Percentiles rank a stretch among this genome's conserved stretches.
These are phyloP conservation scores for Pseudobourletiella spinata DNA, from an alignment of 1,140 invertebrate species.

Conservation along the genomic window DNA sequence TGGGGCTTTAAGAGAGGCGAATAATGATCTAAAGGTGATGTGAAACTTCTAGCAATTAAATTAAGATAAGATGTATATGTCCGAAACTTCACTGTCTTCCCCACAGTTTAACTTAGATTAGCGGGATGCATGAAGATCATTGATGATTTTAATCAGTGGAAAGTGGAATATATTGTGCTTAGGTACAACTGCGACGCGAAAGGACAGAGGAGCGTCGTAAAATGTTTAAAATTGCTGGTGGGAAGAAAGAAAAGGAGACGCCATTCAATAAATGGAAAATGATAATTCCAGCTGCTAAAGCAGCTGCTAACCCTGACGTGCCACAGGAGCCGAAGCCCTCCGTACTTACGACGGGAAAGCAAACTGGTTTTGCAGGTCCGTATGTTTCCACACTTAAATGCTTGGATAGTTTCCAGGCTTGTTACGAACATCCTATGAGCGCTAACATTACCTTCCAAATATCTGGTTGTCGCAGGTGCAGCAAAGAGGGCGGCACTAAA, in stretches of 20 bases:
- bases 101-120: no score
- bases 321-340: slow-evolving; percentile 25
- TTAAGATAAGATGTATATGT: not conserved
- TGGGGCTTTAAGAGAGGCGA: slow-evolving; percentile 78
- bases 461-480: no score
- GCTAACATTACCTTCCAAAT: no score
- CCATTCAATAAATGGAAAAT: slow-evolving; percentile 59
- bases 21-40: slow-evolving; percentile 76
- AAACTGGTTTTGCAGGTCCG: slow-evolving; percentile 37
- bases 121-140: no score
- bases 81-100: no score
- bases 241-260: slow-evolving; percentile 50
- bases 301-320: not conserved
- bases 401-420: slow-evolving; percentile 16
- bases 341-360: slow-evolving; percentile 39
- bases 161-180: slow-evolving; percentile 21
- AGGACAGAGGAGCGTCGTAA: slow-evolving; percentile 85
- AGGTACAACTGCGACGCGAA: slow-evolving; percentile 73
- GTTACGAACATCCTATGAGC: no score
- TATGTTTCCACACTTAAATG: no score
- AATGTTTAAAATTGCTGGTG: slow-evolving; percentile 77
- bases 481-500: slow-evolving; percentile 32
- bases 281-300: slow-evolving; percentile 46
- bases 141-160: no score
- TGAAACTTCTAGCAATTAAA: not conserved